phyloP scores from a whole-genome alignment of 2,797 vertebrate species.

The Martes flavigula region DNA sequence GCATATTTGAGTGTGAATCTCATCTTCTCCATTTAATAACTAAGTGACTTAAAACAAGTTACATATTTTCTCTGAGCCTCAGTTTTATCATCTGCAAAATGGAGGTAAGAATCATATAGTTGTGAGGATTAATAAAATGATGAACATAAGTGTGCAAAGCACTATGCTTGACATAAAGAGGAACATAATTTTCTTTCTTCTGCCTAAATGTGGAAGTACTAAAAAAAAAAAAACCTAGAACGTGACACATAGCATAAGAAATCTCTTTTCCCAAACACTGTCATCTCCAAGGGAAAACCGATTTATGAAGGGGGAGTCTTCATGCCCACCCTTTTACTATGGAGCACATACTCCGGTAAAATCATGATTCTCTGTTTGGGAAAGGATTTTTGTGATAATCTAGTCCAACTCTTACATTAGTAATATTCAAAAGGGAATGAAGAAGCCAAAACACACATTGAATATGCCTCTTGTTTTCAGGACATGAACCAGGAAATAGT shows the following conservation, averaged over 20 bases:
- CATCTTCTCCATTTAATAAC: neutral
- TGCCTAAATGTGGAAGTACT: neutral
- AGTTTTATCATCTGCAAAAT: neutral
- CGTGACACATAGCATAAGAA: neutral
- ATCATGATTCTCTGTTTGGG: constrained; percentile 3
- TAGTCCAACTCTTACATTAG: neutral
- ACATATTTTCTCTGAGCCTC: neutral
- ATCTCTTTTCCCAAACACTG: neutral
- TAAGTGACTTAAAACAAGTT: constrained; percentile 24
- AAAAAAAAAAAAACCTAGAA: neutral
- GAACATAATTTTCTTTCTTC: neutral
- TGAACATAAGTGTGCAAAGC: neutral
- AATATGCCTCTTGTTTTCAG: neutral
- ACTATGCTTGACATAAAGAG: neutral
- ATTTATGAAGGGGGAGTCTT: neutral
- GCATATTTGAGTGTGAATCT: constrained; percentile 18
- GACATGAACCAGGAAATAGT: constrained; percentile 25
- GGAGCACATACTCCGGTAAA: neutral
- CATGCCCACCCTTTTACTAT: neutral
- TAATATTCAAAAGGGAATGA: constrained; percentile 1
- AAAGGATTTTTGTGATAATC: constrained; percentile 17
- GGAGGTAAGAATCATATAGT: neutral
- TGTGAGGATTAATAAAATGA: neutral
- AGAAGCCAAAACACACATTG: neutral
- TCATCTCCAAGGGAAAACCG: neutral